Evolutionary conservation across 2,888 invertebrate species (phyloP), one percentile per base, ranked within the genome.

Genomic region (Seira musarum): DNA sequence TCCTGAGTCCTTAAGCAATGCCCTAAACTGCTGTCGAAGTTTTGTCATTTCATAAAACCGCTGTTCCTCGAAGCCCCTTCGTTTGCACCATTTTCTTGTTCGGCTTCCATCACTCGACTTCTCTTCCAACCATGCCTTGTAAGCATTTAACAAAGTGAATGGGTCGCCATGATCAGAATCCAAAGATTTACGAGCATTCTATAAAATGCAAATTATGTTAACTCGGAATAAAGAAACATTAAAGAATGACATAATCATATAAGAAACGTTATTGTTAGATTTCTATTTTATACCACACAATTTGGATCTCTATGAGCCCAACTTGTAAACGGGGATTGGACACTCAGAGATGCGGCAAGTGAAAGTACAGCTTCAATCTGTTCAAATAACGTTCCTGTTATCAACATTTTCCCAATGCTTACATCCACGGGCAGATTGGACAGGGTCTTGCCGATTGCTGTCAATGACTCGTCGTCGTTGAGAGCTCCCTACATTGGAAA

Each of bases 101-200:
- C 86, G 80, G 10, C 83, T 82, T 25, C 83, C 78, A 19, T 80
- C 80, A 25, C 91, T 90, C 70, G 93, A 91, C 88, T 96, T 96
- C 46, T 94, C 92, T 86, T 93, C 91, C 53, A 98, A 89, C 98
- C 98, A 98, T 84, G 95, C 94, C 88, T 94, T 93, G 89, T 94
- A 97, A 30, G 94, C 92, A 86, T 95, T 95, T 1, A 99, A 90
- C 0, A 98, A 90, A 0, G 96, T 96, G 83, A 99, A 91, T 0
- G 98, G 96, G 89, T 99, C 99, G 0, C 99, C 99, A 88, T 98
- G 97, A 88, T 96, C 95, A 0, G 97, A 97, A 88, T 98, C 96
- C 49, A 98, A 91, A 0, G 93, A 92, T 89, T 93, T 93, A 57
- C 96, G 91, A 0, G 94, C 91, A 60, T 93, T 92, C 92, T 93